Percentiles rank a stretch among this genome's conserved stretches.
Evolutionary conservation across 2,113 vertebrate genomes (phyloP).

Genomic region (Corapipo altera): DNA sequence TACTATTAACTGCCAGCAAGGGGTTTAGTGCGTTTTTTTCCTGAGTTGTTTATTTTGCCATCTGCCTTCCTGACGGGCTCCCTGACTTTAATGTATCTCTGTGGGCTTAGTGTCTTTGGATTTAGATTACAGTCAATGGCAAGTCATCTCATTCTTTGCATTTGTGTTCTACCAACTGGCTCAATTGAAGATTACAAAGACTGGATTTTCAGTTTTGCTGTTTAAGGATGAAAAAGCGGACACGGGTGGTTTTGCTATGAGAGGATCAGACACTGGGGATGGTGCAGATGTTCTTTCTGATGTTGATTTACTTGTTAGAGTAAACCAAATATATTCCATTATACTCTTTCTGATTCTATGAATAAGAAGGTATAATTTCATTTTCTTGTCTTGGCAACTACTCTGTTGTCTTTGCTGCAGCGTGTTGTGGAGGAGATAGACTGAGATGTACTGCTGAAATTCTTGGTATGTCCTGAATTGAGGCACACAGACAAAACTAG

Average conservation of each 20-base stretch:
- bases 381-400: neutral
- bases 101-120: constrained; percentile 20
- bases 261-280: neutral
- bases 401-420: neutral
- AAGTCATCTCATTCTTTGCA: constrained; percentile 19
- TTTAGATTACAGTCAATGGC: constrained; percentile 26
- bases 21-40: neutral
- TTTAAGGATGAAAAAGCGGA: neutral
- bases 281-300: neutral
- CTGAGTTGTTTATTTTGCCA: constrained; percentile 39
- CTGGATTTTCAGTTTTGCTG: constrained; percentile 27
- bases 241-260: neutral
- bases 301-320: neutral
- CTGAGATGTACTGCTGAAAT: neutral
- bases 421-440: neutral
- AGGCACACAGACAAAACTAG: neutral
- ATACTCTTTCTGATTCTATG: neutral
- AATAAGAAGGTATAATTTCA: neutral
- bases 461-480: neutral
- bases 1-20: neutral
- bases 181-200: neutral
- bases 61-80: constrained; percentile 20
- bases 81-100: constrained; percentile 38
- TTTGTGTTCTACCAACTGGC: neutral
- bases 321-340: neutral